Base-by-base conservation (phyloP, 2,888 invertebrate genomes). In the Amiota mariae region DNA sequence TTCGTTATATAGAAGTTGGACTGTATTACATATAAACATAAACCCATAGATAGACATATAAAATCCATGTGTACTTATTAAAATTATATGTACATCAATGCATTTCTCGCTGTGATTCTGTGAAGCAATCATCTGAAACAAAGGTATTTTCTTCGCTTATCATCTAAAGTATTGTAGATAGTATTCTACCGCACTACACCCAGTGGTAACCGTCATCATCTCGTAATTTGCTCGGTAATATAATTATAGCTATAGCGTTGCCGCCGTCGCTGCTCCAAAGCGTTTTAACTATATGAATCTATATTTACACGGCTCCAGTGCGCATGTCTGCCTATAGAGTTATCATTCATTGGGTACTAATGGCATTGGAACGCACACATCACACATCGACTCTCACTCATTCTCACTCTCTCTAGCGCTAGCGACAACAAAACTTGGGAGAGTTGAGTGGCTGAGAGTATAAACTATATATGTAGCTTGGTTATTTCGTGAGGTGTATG, bases 251-350 rank as follows among this genome's bases (percentile, higher is more conserved):
- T n/a, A 3, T 36, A 36, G 56, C 24, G 47, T 54, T 70, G 73
- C 48, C 76, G 72, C 70, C 73, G 36, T 63, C 57, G 75, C 75
- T 77, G 73, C 64, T 36, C 36, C 57, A 66, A 67, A 70, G 61
- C 75, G 67, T 51, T 67, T 51, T 47, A n/a, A 48, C 47, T 48
- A 73, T 79, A 80, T 78, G 80, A 78, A 75, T 51, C 72, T 64
- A 64, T 68, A 24, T 56, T 71, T 49, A 67, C 66, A 67, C 66
- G 71, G n/a, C 49, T 12, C 24, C 71, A 77, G 36, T 84, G 86
- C 85, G 85, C 85, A 85, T 81, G 85, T 82, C 84, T 85, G 86
- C 84, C 85, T 80, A 81, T 82, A 79, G 83, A 67, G 74, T 71
- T 75, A 73, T 70, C 70, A 72, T 73, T 70, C 36, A 71, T 51